Evolutionary conservation across 37 sponge, comb jelly and placozoan genomes (phyloP), one percentile per base, ranked within the genome.

Genomic region (Crambe crambe): DNA sequence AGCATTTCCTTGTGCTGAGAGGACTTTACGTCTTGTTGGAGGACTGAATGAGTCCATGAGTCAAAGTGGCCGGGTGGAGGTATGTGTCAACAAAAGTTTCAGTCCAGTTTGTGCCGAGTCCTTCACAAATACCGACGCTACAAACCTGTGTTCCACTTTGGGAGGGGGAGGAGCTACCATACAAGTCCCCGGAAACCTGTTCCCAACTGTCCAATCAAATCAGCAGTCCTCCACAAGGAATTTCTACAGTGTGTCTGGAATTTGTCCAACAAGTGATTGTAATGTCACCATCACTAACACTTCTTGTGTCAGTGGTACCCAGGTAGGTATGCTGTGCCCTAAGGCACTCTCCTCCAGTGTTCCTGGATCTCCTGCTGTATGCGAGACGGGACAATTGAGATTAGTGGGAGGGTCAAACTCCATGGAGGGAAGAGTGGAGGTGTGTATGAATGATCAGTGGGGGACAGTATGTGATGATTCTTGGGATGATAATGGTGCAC

Each of bases 401-500:
- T 58, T 79, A 58, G 25, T 29, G 22, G 80, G 80, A 35, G 40
- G 60, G 25, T 21, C 10, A 6, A 9, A 20, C 30, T 1, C 38
- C 2, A 3, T 47, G 0, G 58, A 79, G 58, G 80, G 80, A 54
- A 47, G 69, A 57, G 38, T 79, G 18, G 80, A 79, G 29, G 58
- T 79, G 25, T 79, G 80, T 34, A 3, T 79, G 58, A 69, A 79
- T 68, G 68, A 79, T 37, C 37, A 58, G 58, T 79, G 80, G 80
- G 80, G 80, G 39, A 79, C 80, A 27, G 40, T 79, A 34, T 79
- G 80, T 79, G 80, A 79, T 30, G 80, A 79, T 56, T 79, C 80
- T 32, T 79, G 68, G 70, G 68, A 79, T 56, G 58, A 57, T 0
- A 56, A 37, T n/a, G 57, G 26, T 35, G 70, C 58, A 22, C 22